Evolutionary conservation across 1,140 invertebrate genomes (phyloP), one percentile per base, ranked within the genome.

Genomic region (Cydia splendana): DNA sequence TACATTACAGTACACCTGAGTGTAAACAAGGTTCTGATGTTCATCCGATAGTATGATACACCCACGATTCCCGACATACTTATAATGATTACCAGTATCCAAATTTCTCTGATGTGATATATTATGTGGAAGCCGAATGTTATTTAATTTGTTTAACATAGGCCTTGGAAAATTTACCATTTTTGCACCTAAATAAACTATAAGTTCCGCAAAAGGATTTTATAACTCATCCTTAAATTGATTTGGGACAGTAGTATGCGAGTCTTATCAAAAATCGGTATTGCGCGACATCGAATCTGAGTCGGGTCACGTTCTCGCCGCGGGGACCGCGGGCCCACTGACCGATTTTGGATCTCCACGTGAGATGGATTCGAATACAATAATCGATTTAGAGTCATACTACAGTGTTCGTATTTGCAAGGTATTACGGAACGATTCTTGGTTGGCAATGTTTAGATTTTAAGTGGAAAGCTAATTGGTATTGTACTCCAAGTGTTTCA

Each of bases 221-320:
- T 12, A 62, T 62, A 62, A 62, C 20, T 62, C 1, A 20, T 4
- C 38, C 15, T 38, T 9, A 38, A 71, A 71, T 71, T 71, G 67
- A 71, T 71, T 71, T 42, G 34, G 30, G 34, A 71, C 34, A 71
- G 67, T 48, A 48, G 12, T 48, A 48, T 2, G 7, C 30, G 7
- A 69, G 67, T 38, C 45, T 71, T 71, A 71, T 71, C 67, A 71
- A 71, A 71, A 71, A 71, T 71, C 67, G 67, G 67, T 71, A 71
- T 38, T 38, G 65, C 48, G 48, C 65, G 67, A 71, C 67, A 18
- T 9, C 2, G 67, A 45, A 71, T 42, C 30, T 4, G 3, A 71
- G 34, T 71, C 67, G 7, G 6, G 67, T 71, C 67, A 71, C 67
- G 67, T 71, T 71, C 34, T 10, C n/a, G 34, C 67, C 67, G 30